Percentiles rank a stretch among this genome's conserved stretches.
These are phyloP conservation scores for Perithous albicinctus DNA, from an alignment of 2,888 invertebrate genomes.

Conservation along the genomic window DNA sequence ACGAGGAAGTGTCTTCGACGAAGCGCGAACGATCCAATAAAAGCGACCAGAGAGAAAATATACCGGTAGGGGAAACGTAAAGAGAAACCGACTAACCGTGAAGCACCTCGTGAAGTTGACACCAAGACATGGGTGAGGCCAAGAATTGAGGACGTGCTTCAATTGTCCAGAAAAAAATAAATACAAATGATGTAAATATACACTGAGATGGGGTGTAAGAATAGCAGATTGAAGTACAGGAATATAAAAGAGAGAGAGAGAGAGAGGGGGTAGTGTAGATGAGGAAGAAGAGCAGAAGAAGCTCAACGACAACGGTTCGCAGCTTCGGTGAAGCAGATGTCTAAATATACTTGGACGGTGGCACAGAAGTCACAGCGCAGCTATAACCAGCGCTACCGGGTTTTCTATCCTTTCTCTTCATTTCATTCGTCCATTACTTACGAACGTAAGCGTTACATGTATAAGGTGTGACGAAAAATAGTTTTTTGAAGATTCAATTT, in stretches of 20 bases:
- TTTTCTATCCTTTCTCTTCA: constrained; percentile 13
- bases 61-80: too few relatives aligned
- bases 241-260: neutral
- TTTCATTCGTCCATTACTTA: neutral
- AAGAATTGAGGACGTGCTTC: constrained; percentile 3
- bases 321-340: constrained; percentile 49
- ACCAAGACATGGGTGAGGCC: neutral
- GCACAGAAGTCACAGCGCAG: constrained; percentile 53
- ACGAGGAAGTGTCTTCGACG: constrained; percentile 30
- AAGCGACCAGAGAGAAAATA: neutral
- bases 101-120: constrained; percentile 18
- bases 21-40: constrained; percentile 10
- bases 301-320: constrained; percentile 2
- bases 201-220: neutral
- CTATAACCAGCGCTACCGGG: constrained; percentile 49
- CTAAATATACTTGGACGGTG: constrained; percentile 56
- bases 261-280: neutral
- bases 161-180: constrained; percentile 15
- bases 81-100: neutral
- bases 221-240: neutral
- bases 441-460: too few relatives aligned
- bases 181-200: neutral
- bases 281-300: constrained; percentile 5
- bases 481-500: too few relatives aligned
- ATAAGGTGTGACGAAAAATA: too few relatives aligned